A percentile compares a stretch with the other conserved stretches of the same genome.
phyloP scores from a whole-genome alignment of 2,113 vertebrate genomes.

The Indicator maculatus region DNA sequence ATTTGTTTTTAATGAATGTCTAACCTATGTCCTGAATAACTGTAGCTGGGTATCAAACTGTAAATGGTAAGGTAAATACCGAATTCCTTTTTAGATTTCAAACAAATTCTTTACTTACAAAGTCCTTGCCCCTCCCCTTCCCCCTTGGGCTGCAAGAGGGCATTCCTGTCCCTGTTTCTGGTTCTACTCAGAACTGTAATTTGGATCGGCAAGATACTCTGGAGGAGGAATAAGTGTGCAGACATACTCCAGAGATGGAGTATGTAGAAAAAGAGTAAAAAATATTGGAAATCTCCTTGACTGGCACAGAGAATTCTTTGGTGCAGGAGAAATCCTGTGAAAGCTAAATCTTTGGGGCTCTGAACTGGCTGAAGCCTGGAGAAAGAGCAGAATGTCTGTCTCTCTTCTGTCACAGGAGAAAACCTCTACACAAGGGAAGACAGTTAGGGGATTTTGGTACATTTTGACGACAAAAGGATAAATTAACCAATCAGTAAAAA shows the following conservation, averaged over 20 bases:
- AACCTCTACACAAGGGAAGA: background rate
- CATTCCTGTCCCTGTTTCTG: background rate
- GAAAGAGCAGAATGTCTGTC: background rate
- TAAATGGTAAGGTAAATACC: background rate
- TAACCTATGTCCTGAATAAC: background rate
- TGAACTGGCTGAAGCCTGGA: background rate
- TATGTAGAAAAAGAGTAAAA: background rate
- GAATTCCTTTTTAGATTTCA: background rate
- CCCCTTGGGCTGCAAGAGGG: background rate
- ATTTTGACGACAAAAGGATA: background rate
- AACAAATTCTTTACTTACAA: background rate
- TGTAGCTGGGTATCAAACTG: background rate
- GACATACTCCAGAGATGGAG: background rate
- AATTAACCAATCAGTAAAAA: background rate
- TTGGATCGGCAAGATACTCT: background rate
- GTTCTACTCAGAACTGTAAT: background rate
- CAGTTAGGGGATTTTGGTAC: background rate
- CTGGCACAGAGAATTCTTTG: background rate
- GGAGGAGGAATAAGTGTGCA: background rate
- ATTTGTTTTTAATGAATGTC: background rate
- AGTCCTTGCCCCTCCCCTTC: background rate
- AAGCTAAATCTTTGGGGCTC: background rate
- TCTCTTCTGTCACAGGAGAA: background rate
- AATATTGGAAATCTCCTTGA: background rate
- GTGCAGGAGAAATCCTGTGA: background rate